Evolutionary conservation across 2,888 invertebrate species (phyloP).

Genomic region (Steinernema carpocapsae): DNA sequence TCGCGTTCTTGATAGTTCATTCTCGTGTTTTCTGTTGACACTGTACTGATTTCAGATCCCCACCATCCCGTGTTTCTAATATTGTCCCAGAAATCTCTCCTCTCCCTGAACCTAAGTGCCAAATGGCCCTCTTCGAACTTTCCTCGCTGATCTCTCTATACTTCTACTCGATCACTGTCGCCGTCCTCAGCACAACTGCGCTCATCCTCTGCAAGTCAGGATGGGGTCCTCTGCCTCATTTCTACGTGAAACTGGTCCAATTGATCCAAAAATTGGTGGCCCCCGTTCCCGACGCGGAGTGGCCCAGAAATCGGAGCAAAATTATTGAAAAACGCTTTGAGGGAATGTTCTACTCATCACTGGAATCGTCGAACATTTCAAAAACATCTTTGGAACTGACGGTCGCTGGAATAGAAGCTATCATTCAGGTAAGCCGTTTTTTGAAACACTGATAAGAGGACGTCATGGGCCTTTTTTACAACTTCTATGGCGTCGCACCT

Average conservation of each 20-base stretch:
- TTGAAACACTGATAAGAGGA: background rate
- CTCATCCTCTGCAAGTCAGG: slow-evolving; percentile 48
- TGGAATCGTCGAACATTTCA: background rate
- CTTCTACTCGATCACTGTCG: background rate
- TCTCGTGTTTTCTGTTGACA: too few species aligned
- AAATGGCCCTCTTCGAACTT: slow-evolving; percentile 9
- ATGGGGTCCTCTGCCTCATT: slow-evolving; percentile 54
- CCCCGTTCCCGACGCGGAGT: slow-evolving; percentile 8
- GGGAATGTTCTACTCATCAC: slow-evolving; percentile 18
- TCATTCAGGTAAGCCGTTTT: slow-evolving; percentile 40
- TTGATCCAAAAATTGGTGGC: slow-evolving; percentile 51
- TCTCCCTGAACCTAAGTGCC: background rate
- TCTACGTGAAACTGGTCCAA: slow-evolving; percentile 49
- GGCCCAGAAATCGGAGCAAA: background rate
- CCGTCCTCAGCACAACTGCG: slow-evolving; percentile 42
- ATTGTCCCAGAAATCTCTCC: background rate
- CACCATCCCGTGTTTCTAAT: too few species aligned
- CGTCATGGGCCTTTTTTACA: background rate
- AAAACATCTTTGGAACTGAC: slow-evolving; percentile 10
- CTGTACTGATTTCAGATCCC: too few species aligned
- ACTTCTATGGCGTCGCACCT: too few species aligned
- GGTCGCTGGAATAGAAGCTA: slow-evolving; percentile 39
- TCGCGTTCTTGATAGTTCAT: too few species aligned
- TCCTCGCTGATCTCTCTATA: slow-evolving; percentile 20
- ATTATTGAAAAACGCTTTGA: background rate